Evolutionary conservation across 2,888 invertebrate genomes (phyloP).

Genomic region (Yponomeuta plumbellus): DNA sequence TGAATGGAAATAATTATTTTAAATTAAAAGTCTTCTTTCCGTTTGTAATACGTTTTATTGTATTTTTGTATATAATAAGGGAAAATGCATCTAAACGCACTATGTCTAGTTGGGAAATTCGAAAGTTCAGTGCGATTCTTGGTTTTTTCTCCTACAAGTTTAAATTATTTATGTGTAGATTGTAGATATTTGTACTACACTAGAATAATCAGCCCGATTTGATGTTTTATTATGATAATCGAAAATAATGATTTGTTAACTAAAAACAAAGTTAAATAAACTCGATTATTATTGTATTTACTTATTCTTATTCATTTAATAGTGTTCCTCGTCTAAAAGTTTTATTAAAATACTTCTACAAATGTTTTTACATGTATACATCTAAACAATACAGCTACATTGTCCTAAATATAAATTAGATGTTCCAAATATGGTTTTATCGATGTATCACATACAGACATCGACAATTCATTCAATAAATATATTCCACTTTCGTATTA

Average conservation of each 20-base stretch:
- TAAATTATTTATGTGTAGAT: no score
- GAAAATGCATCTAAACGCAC: slow-evolving; percentile 12
- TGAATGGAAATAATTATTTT: neutral
- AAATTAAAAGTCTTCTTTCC: slow-evolving; percentile 1
- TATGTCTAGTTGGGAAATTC: slow-evolving; percentile 3
- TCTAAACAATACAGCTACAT: neutral
- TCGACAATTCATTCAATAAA: slow-evolving; percentile 17
- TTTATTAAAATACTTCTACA: no score
- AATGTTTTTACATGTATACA: no score
- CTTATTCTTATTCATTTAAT: no score
- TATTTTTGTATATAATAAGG: slow-evolving; percentile 13
- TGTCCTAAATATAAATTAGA: neutral
- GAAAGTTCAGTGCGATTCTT: slow-evolving; percentile 2
- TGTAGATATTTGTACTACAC: no score
- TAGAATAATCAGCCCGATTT: slow-evolving; percentile 30
- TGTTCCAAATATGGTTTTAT: neutral
- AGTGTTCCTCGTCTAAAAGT: no score
- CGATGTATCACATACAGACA: neutral
- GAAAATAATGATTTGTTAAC: no score
- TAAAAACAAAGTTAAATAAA: no score
- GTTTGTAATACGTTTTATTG: slow-evolving; percentile 4
- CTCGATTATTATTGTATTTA: no score
- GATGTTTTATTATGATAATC: no score
- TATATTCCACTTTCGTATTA: slow-evolving; percentile 8
- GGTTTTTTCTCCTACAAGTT: neutral